Base-by-base conservation (phyloP, 37 sponge, comb jelly and placozoan species). In the Ianthella basta region DNA sequence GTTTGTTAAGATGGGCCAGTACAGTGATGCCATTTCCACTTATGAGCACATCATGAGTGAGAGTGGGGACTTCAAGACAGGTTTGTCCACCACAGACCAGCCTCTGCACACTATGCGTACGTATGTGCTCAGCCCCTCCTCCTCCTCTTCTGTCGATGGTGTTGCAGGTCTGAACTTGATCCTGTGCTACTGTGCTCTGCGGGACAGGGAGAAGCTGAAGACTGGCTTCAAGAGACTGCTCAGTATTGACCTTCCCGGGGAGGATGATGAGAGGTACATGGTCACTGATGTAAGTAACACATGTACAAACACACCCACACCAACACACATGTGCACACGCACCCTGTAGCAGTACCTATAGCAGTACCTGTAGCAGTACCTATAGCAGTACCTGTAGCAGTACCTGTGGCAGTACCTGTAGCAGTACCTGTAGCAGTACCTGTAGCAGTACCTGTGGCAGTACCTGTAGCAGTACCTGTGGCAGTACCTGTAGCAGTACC, bases 171-270 rank as follows among this genome's bases (percentile, higher is more conserved):
- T 94, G 67, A 97, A 97, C 65, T 87, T 98, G 70, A 82, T 90
- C 23, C 88, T 98, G 50, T 96, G 95, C 88, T 98, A 98, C 82
- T 94, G 89, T 82, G 94, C 99, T 24, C 83, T 98, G 72, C 86
- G 95, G 54, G 96, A 98, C 80, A 50, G 78, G 12, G 99, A 98
- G 50, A 98, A 96, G 81, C 83, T 96, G 91, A 98, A 98, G 88
- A 87, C 81, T 24, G 80, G 91, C 0, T 98, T 96, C 86, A 89
- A 90, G 55, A 63, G 91, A 23, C 87, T 94, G 80, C 85, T 94
- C 55, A 78, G 79, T 27, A 90, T 94, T 37, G 66, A 55, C 37
- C 80, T 86, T 53, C 91, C 86, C 24, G 74, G 83, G 32, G 87
- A 88, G 23, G 75, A 86, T 39, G 98, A 98, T 69, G 96, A 98